These are phyloP conservation scores for Acronicta aceris DNA, from an alignment of 2,888 invertebrate species.

Conservation along the genomic window DNA sequence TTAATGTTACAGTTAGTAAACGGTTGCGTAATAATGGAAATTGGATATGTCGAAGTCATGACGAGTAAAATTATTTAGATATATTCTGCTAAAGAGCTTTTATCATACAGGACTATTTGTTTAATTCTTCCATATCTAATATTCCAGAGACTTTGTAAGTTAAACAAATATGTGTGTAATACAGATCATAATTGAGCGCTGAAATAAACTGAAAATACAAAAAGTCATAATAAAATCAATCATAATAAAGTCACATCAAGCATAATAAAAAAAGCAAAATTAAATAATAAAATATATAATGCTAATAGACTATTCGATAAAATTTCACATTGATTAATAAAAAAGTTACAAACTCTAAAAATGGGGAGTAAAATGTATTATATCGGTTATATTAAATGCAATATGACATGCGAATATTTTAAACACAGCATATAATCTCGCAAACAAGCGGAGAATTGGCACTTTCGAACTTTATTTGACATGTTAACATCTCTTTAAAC, in stretches of 20 bases:
- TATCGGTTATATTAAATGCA: constrained; percentile 47
- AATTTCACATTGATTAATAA: constrained; percentile 19
- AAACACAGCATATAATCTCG: constrained; percentile 64
- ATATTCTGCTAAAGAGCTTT: not conserved
- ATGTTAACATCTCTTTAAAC: constrained; percentile 71
- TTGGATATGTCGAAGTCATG: constrained; percentile 37
- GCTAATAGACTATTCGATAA: constrained; percentile 22
- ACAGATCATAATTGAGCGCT: no score
- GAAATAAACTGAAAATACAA: not conserved
- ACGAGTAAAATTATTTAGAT: constrained; percentile 16
- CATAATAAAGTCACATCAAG: not conserved
- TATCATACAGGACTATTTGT: no score
- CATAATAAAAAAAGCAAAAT: not conserved
- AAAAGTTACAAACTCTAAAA: constrained; percentile 18
- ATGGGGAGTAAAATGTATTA: constrained; percentile 23
- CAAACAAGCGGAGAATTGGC: constrained; percentile 72
- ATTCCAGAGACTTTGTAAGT: constrained; percentile 1
- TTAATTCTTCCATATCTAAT: constrained; percentile 1
- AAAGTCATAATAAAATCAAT: not conserved
- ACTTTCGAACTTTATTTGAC: constrained; percentile 69
- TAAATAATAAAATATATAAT: constrained; percentile 2
- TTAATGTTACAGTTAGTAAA: constrained; percentile 60
- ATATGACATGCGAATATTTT: constrained; percentile 62
- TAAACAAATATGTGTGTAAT: no score
- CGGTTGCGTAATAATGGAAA: constrained; percentile 39